A percentile compares a stretch with the other conserved stretches of the same genome.
Conservation (phyloP, 92 coral and sea anemone genomes). For the Palythoa caribaeorum region DNA sequence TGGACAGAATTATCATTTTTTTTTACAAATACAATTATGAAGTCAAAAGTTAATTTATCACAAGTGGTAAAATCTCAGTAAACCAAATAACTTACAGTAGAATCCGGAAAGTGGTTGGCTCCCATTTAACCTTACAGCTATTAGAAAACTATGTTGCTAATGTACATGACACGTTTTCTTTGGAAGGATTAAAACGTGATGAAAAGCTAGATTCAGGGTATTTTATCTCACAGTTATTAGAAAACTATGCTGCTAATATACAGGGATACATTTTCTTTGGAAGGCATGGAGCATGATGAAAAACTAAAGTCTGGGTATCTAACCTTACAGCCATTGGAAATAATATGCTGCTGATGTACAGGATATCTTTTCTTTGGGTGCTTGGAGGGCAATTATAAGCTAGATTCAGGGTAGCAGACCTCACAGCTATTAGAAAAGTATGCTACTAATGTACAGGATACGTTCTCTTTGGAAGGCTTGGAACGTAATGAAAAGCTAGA, state of each 20-base stretch:
- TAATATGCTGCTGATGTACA: too few relatives aligned
- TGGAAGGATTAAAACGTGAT: constrained; percentile 56
- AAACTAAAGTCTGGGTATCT: constrained; percentile 81
- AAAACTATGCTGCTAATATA: background rate
- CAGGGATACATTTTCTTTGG: background rate
- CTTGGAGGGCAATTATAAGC: too few relatives aligned
- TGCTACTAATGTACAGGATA: background rate
- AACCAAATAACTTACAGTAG: too few relatives aligned
- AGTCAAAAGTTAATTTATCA: too few relatives aligned
- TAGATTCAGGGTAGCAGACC: background rate
- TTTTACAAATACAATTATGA: too few relatives aligned
- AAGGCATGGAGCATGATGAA: constrained; percentile 52
- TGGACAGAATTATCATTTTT: too few relatives aligned
- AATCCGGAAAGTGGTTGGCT: too few relatives aligned
- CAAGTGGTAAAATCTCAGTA: too few relatives aligned
- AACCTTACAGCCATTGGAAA: too few relatives aligned
- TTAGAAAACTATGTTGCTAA: background rate
- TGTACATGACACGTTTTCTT: background rate
- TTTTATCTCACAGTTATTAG: background rate
- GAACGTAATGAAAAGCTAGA: constrained; percentile 74
- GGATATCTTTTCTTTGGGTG: too few relatives aligned
- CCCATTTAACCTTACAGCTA: too few relatives aligned
- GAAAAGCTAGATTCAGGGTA: constrained; percentile 77
- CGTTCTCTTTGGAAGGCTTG: constrained; percentile 20
- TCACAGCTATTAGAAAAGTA: background rate